Percentiles rank a stretch among this genome's conserved stretches.
Conservation (phyloP, 2,888 invertebrate genomes). For the Lithophane socia region DNA sequence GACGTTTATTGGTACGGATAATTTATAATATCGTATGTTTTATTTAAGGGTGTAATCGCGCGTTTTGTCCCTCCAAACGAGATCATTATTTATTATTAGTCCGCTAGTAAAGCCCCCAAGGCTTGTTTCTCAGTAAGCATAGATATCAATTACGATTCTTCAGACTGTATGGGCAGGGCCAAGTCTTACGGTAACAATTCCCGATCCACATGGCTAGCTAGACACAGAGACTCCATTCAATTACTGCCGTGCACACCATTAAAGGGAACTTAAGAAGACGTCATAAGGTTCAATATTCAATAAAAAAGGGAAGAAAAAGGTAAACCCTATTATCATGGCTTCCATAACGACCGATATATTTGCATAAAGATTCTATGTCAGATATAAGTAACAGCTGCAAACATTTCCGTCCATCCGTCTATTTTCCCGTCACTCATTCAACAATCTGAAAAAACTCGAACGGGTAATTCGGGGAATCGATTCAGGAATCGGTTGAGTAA, state of each 20-base stretch:
- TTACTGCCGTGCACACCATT: neutral
- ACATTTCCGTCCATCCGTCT: conserved; percentile 24
- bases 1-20: neutral
- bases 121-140: neutral
- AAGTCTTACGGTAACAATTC: neutral
- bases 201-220: no score
- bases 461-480: conserved; percentile 44
- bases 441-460: conserved; percentile 25
- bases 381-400: conserved; percentile 21
- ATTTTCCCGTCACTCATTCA: conserved; percentile 34
- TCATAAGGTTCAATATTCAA: neutral
- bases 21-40: conserved; percentile 12
- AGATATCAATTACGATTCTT: neutral
- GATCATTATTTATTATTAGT: conserved; percentile 1
- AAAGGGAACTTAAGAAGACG: no score
- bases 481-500: conserved; percentile 9
- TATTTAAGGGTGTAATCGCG: neutral
- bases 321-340: neutral
- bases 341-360: conserved; percentile 20
- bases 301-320: neutral
- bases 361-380: conserved; percentile 26
- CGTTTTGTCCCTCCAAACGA: neutral
- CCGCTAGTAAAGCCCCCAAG: neutral
- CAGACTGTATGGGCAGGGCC: neutral
- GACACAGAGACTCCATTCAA: neutral